Evolutionary conservation across 2,113 vertebrate genomes (phyloP).

Genomic region (Stigmatopora argus): DNA sequence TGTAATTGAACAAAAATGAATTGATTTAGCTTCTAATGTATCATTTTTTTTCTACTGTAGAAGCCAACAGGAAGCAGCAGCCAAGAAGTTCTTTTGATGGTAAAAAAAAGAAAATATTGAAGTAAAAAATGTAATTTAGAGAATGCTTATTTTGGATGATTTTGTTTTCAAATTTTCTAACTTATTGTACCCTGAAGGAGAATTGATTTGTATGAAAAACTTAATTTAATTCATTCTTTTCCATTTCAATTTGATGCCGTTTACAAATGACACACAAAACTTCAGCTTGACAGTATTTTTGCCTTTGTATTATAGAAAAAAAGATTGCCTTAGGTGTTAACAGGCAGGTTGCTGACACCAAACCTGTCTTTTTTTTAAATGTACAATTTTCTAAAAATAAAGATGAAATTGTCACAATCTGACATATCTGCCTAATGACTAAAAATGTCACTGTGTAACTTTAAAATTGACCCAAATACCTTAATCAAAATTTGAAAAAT

Average conservation of each 20-base stretch:
- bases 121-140: slow-evolving; percentile 63
- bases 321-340: slow-evolving; percentile 29
- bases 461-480: no score
- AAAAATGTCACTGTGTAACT: background rate
- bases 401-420: slow-evolving; percentile 31
- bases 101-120: slow-evolving; percentile 16
- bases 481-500: no score
- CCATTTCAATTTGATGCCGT: slow-evolving; percentile 64
- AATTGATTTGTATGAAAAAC: slow-evolving; percentile 34
- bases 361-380: slow-evolving; percentile 56
- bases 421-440: slow-evolving; percentile 44
- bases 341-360: slow-evolving; percentile 16
- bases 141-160: slow-evolving; percentile 59
- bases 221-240: slow-evolving; percentile 51
- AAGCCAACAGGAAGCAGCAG: slow-evolving; percentile 96
- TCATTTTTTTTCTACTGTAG: slow-evolving; percentile 55
- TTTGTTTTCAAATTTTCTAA: slow-evolving; percentile 59
- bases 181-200: slow-evolving; percentile 68
- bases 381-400: slow-evolving; percentile 59
- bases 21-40: background rate
- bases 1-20: background rate
- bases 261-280: slow-evolving; percentile 31
- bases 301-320: slow-evolving; percentile 29
- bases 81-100: slow-evolving; percentile 99
- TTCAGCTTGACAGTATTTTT: slow-evolving; percentile 63